Evolutionary conservation across 2,113 vertebrate genomes (phyloP).

Genomic region (Pachypanchax playfairii): DNA sequence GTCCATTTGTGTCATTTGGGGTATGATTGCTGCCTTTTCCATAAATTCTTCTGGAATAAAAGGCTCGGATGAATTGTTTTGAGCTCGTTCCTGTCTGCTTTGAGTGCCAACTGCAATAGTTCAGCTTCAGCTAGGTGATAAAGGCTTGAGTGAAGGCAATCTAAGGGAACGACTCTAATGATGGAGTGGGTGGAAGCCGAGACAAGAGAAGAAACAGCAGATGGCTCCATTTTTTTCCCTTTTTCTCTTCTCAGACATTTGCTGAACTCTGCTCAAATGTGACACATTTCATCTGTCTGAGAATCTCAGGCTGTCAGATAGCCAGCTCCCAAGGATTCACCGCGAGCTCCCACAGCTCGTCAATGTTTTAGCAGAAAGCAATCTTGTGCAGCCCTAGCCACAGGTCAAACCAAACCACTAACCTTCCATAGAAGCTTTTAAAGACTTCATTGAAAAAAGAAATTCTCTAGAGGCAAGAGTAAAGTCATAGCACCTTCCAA

Average conservation of each 20-base stretch:
- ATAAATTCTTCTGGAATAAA: conserved; percentile 54
- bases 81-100: conserved; percentile 37
- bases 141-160: conserved; percentile 65
- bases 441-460: conserved; percentile 65
- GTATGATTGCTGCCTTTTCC: conserved; percentile 54
- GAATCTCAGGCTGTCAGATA: conserved; percentile 67
- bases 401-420: conserved; percentile 73
- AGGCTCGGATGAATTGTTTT: conserved; percentile 64
- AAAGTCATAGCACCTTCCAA: conserved; percentile 35
- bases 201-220: conserved; percentile 71
- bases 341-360: conserved; percentile 56
- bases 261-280: conserved; percentile 76
- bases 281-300: conserved; percentile 76
- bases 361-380: conserved; percentile 75
- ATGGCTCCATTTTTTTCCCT: conserved; percentile 60
- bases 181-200: conserved; percentile 70
- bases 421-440: conserved; percentile 67
- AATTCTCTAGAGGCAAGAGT: conserved; percentile 46
- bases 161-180: conserved; percentile 65
- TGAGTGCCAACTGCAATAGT: conserved; percentile 61
- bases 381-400: conserved; percentile 59
- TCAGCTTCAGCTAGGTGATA: conserved; percentile 63
- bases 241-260: conserved; percentile 66
- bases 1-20: conserved; percentile 32
- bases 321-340: conserved; percentile 61